A percentile compares a stretch with the other conserved stretches of the same genome.
These are phyloP conservation scores for Glandiceps talaboti DNA, from an alignment of 53 echinoderm and acorn worm genomes.

Conservation along the genomic window DNA sequence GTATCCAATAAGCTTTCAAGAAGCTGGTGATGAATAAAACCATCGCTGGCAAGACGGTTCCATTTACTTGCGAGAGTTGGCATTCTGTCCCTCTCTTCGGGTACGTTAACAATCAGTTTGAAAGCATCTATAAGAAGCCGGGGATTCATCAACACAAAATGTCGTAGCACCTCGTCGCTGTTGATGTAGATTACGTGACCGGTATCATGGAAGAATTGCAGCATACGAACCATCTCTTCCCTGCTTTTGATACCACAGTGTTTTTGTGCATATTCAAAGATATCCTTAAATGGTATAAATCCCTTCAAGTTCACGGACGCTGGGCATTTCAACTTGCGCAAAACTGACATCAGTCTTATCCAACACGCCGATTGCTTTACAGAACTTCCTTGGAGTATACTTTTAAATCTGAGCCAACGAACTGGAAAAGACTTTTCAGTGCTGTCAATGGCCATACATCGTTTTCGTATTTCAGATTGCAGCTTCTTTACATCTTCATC, in stretches of 20 bases:
- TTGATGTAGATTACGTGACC: slow-evolving; percentile 3
- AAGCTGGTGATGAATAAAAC: neutral
- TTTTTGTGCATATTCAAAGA: neutral
- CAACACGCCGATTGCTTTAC: too few species aligned
- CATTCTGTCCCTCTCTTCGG: slow-evolving; percentile 2
- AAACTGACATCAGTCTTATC: too few species aligned
- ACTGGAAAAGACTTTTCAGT: neutral
- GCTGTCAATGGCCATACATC: neutral
- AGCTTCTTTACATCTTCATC: neutral
- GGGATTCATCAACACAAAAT: slow-evolving; percentile 23
- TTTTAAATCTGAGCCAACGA: neutral
- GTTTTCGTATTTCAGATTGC: neutral
- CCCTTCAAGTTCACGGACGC: too few species aligned
- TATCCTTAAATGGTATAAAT: neutral
- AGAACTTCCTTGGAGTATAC: neutral
- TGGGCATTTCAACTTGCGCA: too few species aligned
- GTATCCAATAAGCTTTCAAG: neutral
- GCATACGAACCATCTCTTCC: neutral
- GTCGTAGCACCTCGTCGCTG: slow-evolving; percentile 15
- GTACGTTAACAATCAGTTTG: slow-evolving; percentile 7
- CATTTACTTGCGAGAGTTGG: slow-evolving; percentile 9
- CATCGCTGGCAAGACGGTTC: slow-evolving; percentile 10
- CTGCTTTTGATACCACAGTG: neutral
- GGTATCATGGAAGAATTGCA: neutral
- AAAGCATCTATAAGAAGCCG: slow-evolving; percentile 27